A percentile compares a stretch with the other conserved stretches of the same genome.
Conservation (phyloP, 1,140 invertebrate genomes). For the Brachionus calyciflorus region DNA sequence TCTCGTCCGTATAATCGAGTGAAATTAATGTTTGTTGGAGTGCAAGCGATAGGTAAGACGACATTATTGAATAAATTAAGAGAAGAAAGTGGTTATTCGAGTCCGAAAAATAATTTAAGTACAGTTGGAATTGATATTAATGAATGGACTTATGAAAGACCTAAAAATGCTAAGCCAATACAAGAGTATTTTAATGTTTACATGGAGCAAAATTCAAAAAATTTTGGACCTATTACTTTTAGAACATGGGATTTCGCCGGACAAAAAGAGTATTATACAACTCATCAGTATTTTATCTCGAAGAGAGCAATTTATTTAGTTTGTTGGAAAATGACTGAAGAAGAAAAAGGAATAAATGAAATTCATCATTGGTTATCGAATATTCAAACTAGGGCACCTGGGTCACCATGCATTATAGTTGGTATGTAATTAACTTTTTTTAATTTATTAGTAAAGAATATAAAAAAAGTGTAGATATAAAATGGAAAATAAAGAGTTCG, state of each 20-base stretch:
- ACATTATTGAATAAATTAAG: slow-evolving; percentile 81
- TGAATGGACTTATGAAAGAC: slow-evolving; percentile 40
- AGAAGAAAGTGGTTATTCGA: slow-evolving; percentile 68
- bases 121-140: slow-evolving; percentile 53
- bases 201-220: slow-evolving; percentile 8
- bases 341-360: slow-evolving; percentile 80
- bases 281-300: slow-evolving; percentile 96
- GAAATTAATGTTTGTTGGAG: slow-evolving; percentile 96
- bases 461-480: neutral
- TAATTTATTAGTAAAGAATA: neutral
- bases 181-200: neutral
- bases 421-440: no score
- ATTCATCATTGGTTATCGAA: slow-evolving; percentile 92
- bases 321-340: slow-evolving; percentile 89
- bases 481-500: no score
- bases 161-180: neutral
- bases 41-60: slow-evolving; percentile 89
- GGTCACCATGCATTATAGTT: slow-evolving; percentile 23
- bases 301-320: slow-evolving; percentile 91
- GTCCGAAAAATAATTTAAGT: slow-evolving; percentile 10
- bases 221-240: slow-evolving; percentile 80
- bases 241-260: slow-evolving; percentile 99
- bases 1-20: slow-evolving; percentile 88
- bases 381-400: slow-evolving; percentile 69
- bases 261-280: slow-evolving; percentile 72